Conservation (phyloP, 2,888 invertebrate species). For the Schizotus pectinicornis region DNA sequence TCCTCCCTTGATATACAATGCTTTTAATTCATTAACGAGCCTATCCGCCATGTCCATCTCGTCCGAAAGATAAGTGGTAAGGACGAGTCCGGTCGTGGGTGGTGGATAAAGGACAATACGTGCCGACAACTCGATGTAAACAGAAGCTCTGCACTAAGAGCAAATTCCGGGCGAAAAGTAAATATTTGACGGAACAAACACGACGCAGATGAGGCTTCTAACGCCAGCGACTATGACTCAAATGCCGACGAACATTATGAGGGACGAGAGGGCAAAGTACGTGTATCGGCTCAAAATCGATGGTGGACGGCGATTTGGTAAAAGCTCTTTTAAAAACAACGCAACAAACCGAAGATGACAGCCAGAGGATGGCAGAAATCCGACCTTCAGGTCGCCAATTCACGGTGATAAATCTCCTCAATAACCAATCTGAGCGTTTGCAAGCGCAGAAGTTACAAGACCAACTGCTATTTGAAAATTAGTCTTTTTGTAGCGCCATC, state of each 20-base stretch:
- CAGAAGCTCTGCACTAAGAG: slow-evolving; percentile 14
- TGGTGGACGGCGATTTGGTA: slow-evolving; percentile 8
- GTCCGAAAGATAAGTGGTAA: slow-evolving; percentile 4
- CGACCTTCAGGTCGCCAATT: too few relatives aligned
- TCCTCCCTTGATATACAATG: not conserved
- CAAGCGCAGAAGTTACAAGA: too few relatives aligned
- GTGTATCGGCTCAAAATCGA: not conserved
- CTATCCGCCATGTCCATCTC: slow-evolving; percentile 5
- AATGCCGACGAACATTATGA: not conserved
- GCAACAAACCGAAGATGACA: too few relatives aligned
- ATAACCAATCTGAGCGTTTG: too few relatives aligned
- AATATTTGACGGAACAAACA: slow-evolving; percentile 26
- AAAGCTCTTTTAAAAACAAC: not conserved
- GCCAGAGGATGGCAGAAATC: too few relatives aligned
- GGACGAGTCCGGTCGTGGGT: not conserved
- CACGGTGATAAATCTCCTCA: too few relatives aligned
- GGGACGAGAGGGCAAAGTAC: not conserved
- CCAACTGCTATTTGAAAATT: too few relatives aligned
- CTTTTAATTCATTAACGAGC: slow-evolving; percentile 20
- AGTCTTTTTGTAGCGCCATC: too few relatives aligned
- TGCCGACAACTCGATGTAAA: slow-evolving; percentile 23
- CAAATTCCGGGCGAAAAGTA: slow-evolving; percentile 20
- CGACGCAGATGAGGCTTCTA: slow-evolving; percentile 22
- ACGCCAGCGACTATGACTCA: slow-evolving; percentile 6
- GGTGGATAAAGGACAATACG: slow-evolving; percentile 11